Conservation (phyloP, 2,797 vertebrate genomes). For the Cryptoprocta ferox region DNA sequence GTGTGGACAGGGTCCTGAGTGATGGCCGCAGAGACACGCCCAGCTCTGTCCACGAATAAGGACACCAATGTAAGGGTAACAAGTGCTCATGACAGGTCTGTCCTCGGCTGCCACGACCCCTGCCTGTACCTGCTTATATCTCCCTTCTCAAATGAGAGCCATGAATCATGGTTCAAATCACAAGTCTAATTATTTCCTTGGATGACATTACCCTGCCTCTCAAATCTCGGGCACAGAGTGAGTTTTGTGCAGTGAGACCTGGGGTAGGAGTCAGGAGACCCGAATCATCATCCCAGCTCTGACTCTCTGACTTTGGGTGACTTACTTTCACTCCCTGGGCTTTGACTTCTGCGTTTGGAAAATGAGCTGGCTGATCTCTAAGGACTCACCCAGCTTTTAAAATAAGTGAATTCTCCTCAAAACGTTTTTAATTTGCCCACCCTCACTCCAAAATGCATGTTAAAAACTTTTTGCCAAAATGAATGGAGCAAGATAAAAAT, state of each 20-base stretch:
- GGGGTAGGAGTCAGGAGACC: background rate
- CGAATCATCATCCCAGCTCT: background rate
- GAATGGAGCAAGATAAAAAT: background rate
- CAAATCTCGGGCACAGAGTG: background rate
- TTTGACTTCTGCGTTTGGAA: conserved; percentile 19
- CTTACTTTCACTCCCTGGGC: background rate
- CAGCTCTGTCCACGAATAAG: background rate
- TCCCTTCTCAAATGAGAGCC: conserved; percentile 17
- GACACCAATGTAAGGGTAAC: background rate
- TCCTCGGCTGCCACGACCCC: background rate
- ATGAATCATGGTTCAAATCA: conserved; percentile 19
- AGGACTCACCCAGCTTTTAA: conserved; percentile 11
- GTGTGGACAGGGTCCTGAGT: background rate
- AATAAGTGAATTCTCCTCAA: background rate
- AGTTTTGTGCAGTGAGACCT: background rate
- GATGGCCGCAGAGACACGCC: background rate
- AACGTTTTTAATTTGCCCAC: background rate
- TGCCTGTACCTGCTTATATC: background rate
- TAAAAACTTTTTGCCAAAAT: conserved; percentile 1
- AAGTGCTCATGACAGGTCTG: background rate
- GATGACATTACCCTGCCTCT: background rate
- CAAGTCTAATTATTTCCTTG: conserved; percentile 47
- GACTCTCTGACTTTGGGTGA: background rate
- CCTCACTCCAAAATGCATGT: background rate
- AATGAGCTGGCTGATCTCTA: background rate